Evolutionary conservation across 92 coral and sea anemone species (phyloP).

Genomic region (Parazoanthus darwini): DNA sequence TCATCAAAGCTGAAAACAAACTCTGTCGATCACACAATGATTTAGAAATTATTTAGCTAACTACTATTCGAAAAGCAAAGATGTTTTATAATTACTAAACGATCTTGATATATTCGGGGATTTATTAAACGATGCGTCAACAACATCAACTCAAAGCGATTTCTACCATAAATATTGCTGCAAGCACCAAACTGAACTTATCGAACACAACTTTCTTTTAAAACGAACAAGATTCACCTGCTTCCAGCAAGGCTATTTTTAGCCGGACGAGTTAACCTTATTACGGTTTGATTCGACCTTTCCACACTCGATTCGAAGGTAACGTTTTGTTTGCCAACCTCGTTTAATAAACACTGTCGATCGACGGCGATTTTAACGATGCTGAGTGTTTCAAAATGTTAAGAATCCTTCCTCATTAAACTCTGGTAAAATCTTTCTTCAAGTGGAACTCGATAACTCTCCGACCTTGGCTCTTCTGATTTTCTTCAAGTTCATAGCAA

Average conservation of each 20-base stretch:
- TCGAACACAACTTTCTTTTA: neutral
- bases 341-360: too few species aligned
- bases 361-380: too few species aligned
- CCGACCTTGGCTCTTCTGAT: neutral
- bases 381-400: neutral
- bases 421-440: neutral
- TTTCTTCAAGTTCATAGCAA: neutral
- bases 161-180: neutral
- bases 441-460: neutral
- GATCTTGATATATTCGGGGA: too few species aligned
- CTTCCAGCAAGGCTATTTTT: conserved; percentile 1
- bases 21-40: neutral
- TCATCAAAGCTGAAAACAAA: neutral
- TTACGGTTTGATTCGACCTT: neutral
- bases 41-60: neutral
- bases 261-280: neutral
- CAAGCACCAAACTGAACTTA: neutral
- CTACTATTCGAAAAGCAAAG: neutral
- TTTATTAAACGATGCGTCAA: too few species aligned
- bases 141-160: neutral
- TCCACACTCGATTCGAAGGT: neutral
- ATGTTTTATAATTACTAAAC: too few species aligned
- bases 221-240: neutral
- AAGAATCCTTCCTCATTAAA: neutral
- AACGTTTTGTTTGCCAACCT: neutral